Base-by-base conservation (phyloP, 2,113 vertebrate genomes). In the Orycteropus afer region DNA sequence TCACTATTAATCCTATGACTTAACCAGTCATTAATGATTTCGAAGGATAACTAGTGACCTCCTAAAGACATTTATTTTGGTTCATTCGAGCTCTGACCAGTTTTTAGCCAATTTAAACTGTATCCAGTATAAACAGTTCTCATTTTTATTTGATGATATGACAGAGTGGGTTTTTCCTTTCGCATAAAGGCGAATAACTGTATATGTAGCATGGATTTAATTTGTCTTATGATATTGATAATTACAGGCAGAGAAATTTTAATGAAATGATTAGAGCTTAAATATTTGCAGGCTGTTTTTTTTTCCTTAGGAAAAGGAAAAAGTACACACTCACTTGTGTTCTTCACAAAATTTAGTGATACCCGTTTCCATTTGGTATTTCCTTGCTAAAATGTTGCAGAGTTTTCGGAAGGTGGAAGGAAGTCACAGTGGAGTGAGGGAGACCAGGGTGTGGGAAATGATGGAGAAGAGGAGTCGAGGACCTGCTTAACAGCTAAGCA, bases 31-130 rank as follows among this genome's bases (percentile, higher is more conserved):
- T 88, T 94, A 93, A 97, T 32, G 95, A 92, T 93, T 95, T 96
- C 97, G 69, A 97, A 94, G 92, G 93, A 97, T 93, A 93, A 98
- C 73, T 97, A 98, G 84, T 96, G 97, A 93, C 96, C 94, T 98
- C 97, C 87, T 97, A 82, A 96, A 93, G 84, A 95, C 79, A 94
- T 92, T 95, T 88, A 91, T 73, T 96, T 97, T 69, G 93, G 88
- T 98, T 98, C 61, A 82, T 95, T 94, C 85, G 65, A 57, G 76
- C 40, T 96, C 92, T 97, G 97, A 95, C 86, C 94, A 93, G 94
- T 97, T 94, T 97, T 93, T 95, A 96, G 96, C 96, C 93, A 88
- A 89, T 93, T 94, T 96, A 92, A 96, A 89, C 78, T 94, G 78
- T 96, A 94, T 93, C 83, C 91, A 94, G 55, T 96, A 92, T 92